A percentile compares a stretch with the other conserved stretches of the same genome.
Evolutionary conservation across 1,140 invertebrate species (phyloP).

Genomic region (Drosophila triauraria): DNA sequence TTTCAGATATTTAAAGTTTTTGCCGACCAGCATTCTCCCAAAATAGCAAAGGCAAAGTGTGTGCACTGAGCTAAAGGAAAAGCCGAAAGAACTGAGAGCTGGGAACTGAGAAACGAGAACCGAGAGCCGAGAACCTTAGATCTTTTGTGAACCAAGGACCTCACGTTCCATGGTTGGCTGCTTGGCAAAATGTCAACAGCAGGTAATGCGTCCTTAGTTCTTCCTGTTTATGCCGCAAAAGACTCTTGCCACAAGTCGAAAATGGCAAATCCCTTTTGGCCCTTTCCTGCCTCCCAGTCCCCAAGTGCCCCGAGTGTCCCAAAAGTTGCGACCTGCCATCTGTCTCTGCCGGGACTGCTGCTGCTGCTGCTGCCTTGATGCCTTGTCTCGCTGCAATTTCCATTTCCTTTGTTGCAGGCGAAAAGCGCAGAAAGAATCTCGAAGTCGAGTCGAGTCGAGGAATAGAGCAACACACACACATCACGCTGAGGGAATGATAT

Average conservation of each 20-base stretch:
- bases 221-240: conserved; percentile 55
- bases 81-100: conserved; percentile 7
- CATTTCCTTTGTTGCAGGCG: conserved; percentile 41
- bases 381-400: conserved; percentile 44
- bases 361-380: conserved; percentile 12
- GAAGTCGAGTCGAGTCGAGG: conserved; percentile 15
- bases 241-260: conserved; percentile 37
- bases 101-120: not conserved
- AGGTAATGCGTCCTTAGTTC: conserved; percentile 69
- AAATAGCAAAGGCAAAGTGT: conserved; percentile 15
- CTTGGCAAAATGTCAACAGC: conserved; percentile 73
- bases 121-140: conserved; percentile 34
- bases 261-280: conserved; percentile 18
- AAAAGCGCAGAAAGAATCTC: conserved; percentile 16
- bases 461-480: conserved; percentile 21
- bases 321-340: conserved; percentile 38
- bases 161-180: conserved; percentile 60
- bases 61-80: conserved; percentile 21
- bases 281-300: not conserved
- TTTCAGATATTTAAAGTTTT: conserved; percentile 24
- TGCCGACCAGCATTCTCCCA: conserved; percentile 18
- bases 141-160: conserved; percentile 51
- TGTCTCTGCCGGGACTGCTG: conserved; percentile 16
- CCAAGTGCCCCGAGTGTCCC: not conserved
- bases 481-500: conserved; percentile 27